Percentiles rank a stretch among this genome's conserved stretches.
Evolutionary conservation across 2,797 vertebrate species (phyloP).

Genomic region (Oryzias sinensis): DNA sequence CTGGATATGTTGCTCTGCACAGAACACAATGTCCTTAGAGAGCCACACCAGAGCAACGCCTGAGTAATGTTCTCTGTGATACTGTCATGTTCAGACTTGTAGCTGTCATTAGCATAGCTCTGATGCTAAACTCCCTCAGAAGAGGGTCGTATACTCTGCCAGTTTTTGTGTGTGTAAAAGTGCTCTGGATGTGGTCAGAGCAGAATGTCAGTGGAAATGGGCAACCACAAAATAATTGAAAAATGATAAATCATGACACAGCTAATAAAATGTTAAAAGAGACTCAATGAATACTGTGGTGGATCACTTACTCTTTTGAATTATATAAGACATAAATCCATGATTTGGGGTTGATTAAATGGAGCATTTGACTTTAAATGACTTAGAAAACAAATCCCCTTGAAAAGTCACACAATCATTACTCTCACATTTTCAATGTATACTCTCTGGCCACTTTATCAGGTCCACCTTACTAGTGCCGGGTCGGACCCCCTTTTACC

Average conservation of each 20-base stretch:
- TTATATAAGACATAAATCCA: conserved; percentile 49
- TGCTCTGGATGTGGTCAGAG: conserved; percentile 51
- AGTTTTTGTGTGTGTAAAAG: conserved; percentile 59
- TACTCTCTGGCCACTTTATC: too few species aligned
- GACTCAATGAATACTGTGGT: conserved; percentile 42
- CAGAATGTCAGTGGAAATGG: too few species aligned
- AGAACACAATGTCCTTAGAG: conserved; percentile 19
- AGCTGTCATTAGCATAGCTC: conserved; percentile 52
- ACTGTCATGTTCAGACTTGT: conserved; percentile 24
- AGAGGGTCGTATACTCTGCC: conserved; percentile 35
- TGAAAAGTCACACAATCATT: background rate
- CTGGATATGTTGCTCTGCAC: conserved; percentile 4
- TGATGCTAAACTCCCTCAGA: conserved; percentile 2
- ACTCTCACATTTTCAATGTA: too few species aligned
- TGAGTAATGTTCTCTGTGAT: background rate
- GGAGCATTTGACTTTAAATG: background rate
- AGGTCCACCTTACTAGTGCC: too few species aligned
- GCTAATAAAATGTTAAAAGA: conserved; percentile 61
- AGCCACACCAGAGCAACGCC: conserved; percentile 18
- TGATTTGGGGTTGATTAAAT: conserved; percentile 43
- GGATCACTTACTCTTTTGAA: conserved; percentile 50
- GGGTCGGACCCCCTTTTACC: too few species aligned
- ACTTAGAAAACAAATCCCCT: conserved; percentile 15
- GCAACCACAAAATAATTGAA: conserved; percentile 67
- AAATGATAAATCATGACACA: conserved; percentile 52